Base-by-base conservation (phyloP, 2,113 vertebrate genomes). In the Benitochromis conjunctus region DNA sequence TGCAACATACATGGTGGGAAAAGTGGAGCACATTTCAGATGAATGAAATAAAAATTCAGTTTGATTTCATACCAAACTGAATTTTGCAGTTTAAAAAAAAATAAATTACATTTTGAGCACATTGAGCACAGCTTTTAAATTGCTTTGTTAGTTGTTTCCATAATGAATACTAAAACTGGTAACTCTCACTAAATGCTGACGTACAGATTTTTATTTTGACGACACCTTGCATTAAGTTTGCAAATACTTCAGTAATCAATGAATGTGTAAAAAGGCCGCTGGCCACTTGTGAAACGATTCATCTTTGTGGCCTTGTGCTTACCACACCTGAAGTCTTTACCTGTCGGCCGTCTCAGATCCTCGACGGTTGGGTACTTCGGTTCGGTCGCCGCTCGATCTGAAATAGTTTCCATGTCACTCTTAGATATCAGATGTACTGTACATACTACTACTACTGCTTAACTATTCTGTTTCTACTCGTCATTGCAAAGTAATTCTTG, bases 401-500 rank as follows among this genome's bases (percentile, higher is more conserved):
- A 48, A 54, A 18, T n/a, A 31, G 57, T 24, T 19, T 54, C 24
- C 58, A 41, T 74, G 64, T 66, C 80, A 87, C 83, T 41, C 3
- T 60, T 79, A 82, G 83, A 66, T 82, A 89, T 90, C 94, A 83
- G 6, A 78, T 66, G 85, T 89, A 92, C 88, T 95, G 94, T 94
- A 94, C 86, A 95, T 94, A 95, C 80, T 91, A 85, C 82, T 89
- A 85, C 82, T 89, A 89, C 87, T 90, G 87, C 87, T 86, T 81
- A 89, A 91, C 88, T 82, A 26, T 69, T 86, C 57, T 24, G 86
- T 93, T 93, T 93, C 90, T 94, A 91, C 90, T 93, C 14, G 88
- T 91, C 88, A 86, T 89, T 53, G 64, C 87, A 38, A 34, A 91
- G 88, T 90, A 85, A 82, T 80, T 91, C 91, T 92, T 83, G 92